phyloP scores from a whole-genome alignment of 2,113 vertebrate genomes.

The Psilopsiagon aurifrons region DNA sequence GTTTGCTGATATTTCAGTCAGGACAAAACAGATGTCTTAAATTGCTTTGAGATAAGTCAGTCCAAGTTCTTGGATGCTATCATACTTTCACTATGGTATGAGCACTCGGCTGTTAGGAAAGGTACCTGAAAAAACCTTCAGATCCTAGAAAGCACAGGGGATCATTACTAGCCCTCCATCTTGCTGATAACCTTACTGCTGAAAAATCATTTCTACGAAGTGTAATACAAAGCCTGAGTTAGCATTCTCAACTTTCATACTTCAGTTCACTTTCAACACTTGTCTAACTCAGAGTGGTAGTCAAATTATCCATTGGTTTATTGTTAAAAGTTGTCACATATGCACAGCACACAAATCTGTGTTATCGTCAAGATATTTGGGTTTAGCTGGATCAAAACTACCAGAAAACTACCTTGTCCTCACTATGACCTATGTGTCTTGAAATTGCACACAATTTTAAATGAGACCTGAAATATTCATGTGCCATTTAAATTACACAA shows the following conservation, averaged over 20 bases:
- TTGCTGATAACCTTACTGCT: background rate
- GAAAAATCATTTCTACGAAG: background rate
- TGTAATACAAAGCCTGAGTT: background rate
- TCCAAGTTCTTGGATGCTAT: background rate
- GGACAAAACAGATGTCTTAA: background rate
- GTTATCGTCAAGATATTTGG: background rate
- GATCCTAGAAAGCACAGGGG: background rate
- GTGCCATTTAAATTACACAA: constrained; percentile 43
- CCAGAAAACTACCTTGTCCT: background rate
- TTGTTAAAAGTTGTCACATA: background rate
- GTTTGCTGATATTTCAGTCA: background rate
- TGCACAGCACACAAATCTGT: background rate
- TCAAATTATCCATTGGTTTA: background rate
- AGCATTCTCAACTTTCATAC: background rate
- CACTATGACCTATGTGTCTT: background rate
- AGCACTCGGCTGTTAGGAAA: background rate
- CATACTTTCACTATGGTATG: accelerated
- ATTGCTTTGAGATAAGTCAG: background rate
- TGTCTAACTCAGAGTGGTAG: background rate
- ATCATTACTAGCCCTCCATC: background rate
- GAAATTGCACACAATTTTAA: background rate
- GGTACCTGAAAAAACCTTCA: background rate
- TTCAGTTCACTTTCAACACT: background rate
- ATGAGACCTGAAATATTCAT: constrained; percentile 23
- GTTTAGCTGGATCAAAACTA: background rate